Base-by-base conservation (phyloP, 2,797 vertebrate species). In the Diplodus sargus region DNA sequence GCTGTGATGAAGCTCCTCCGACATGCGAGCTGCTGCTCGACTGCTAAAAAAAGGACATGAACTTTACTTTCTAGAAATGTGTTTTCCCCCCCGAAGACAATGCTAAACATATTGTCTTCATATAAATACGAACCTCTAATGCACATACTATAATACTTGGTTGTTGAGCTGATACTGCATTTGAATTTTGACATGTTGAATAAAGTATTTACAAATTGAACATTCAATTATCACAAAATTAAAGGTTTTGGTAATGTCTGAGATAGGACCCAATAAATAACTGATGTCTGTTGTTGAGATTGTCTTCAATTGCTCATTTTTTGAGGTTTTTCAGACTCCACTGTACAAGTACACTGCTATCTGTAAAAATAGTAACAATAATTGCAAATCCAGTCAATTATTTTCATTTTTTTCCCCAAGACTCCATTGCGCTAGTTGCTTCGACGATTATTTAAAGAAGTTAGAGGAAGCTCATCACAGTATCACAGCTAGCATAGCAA, bases 1-100 rank as follows among this genome's bases (percentile, higher is more conserved):
- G 78, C 73, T 91, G 92, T 0, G 87, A 83, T 4, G 81, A 68
- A 15, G 84, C 61, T 10, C 74, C 85, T 23, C 76, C 77, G 4
- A 70, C 76, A 30, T 79, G 82, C 22, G 79, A 6, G 20, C 81
- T 79, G 71, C 87, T 82, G 43, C 81, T 70, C 0, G 85, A 70
- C 88, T 91, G 90, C 67, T 78, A n/a, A 69, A 77, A 69, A 77
- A 30, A 76, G 70, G 67, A 85, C 17, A 87, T 6, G 69, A 23
- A 18, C 16, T 25, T 28, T 4, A 28, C 3, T 83, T 43, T 34
- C 30, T 6, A 81, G 42, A 72, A 2, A 16, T 23, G 6, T 14
- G 52, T 61, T 28, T 28, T 4, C 4, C 28, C 5, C 2, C 23
- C 23, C 28, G 12, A 15, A 54, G 17, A 54, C 7, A 5, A 25